These are phyloP conservation scores for Galago senegalensis DNA, from an alignment of 2,797 vertebrate species.

Conservation along the genomic window DNA sequence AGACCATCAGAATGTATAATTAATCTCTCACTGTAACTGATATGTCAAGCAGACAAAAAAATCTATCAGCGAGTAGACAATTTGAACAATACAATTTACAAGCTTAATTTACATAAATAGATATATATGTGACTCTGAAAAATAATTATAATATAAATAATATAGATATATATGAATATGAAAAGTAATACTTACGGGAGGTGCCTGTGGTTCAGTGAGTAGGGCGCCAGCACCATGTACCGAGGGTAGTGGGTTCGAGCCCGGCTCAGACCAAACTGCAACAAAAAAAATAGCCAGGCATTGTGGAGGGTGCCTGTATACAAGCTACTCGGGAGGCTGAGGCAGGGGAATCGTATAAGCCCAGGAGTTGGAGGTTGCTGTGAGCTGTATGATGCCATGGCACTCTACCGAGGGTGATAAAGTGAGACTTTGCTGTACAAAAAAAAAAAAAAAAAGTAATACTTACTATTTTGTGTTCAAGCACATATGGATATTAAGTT, in stretches of 20 bases:
- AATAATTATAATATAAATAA: not conserved
- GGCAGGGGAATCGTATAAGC: too few relatives aligned
- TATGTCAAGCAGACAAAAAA: not conserved
- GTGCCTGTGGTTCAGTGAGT: too few relatives aligned
- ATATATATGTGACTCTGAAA: not conserved
- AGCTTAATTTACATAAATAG: not conserved
- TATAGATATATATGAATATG: not conserved
- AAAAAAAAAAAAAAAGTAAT: not conserved
- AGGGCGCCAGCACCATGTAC: too few relatives aligned
- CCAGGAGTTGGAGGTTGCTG: too few relatives aligned
- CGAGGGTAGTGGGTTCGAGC: too few relatives aligned
- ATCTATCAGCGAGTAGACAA: not conserved
- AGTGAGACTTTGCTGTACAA: too few relatives aligned
- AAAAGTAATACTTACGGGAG: not conserved
- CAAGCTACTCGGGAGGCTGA: too few relatives aligned
- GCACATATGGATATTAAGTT: not conserved
- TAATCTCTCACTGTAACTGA: conserved; percentile 1
- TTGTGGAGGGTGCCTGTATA: too few relatives aligned
- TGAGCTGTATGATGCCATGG: too few relatives aligned
- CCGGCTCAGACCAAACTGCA: too few relatives aligned
- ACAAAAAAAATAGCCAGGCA: too few relatives aligned
- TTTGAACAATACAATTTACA: not conserved
- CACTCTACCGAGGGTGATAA: too few relatives aligned
- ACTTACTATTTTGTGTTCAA: not conserved
- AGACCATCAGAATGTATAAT: not conserved